Evolutionary conservation across 2,888 invertebrate genomes (phyloP).

Genomic region (Helobdella robusta): DNA sequence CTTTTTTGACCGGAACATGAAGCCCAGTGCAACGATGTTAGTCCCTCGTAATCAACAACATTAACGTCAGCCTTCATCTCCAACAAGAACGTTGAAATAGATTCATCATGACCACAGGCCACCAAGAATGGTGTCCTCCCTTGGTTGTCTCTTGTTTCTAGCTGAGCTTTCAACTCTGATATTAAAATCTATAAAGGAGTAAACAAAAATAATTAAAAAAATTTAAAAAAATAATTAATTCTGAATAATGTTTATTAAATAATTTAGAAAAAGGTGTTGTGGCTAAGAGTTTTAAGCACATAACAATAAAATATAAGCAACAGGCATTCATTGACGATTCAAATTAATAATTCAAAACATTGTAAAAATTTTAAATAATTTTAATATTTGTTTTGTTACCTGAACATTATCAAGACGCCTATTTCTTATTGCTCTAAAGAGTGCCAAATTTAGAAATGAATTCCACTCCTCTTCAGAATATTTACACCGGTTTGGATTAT

Average conservation of each 20-base stretch:
- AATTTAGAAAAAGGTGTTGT: too few relatives aligned
- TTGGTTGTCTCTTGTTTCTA: slow-evolving; percentile 31
- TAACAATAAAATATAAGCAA: too few relatives aligned
- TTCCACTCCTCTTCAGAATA: slow-evolving; percentile 32
- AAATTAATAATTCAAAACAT: too few relatives aligned
- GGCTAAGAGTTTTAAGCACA: too few relatives aligned
- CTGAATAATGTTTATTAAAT: too few relatives aligned
- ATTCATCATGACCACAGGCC: slow-evolving; percentile 35
- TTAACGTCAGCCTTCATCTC: slow-evolving; percentile 31
- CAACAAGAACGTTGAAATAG: slow-evolving; percentile 32
- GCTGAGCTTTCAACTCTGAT: slow-evolving; percentile 19
- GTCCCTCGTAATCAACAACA: slow-evolving; percentile 32
- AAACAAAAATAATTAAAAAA: not conserved
- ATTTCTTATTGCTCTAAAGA: slow-evolving; percentile 34
- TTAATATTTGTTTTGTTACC: not conserved
- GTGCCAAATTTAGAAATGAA: slow-evolving; percentile 29
- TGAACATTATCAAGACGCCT: slow-evolving; percentile 34
- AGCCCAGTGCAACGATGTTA: slow-evolving; percentile 36
- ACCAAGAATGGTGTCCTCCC: slow-evolving; percentile 33
- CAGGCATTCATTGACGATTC: too few relatives aligned
- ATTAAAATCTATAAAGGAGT: not conserved
- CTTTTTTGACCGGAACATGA: slow-evolving; percentile 32
- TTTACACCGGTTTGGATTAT: slow-evolving; percentile 31
- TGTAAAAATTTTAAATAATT: not conserved
- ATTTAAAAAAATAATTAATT: too few relatives aligned